These are phyloP conservation scores for Eulacestoma nigropectus DNA, from an alignment of 2,113 vertebrate genomes.

Conservation along the genomic window DNA sequence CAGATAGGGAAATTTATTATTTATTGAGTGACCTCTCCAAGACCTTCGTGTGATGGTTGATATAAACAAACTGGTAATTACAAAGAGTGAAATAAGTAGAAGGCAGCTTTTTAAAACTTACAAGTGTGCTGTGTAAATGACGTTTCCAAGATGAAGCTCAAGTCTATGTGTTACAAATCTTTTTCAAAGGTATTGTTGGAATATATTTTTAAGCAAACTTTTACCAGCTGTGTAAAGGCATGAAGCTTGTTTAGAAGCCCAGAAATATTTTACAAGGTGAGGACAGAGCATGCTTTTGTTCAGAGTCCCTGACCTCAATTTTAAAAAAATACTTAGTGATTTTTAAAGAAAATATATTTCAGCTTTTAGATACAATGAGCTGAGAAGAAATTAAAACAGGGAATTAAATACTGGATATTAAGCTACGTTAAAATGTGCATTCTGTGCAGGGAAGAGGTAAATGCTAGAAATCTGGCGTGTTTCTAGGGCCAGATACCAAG, in stretches of 20 bases:
- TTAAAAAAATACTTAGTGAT: background rate
- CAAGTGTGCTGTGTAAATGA: background rate
- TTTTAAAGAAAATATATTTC: background rate
- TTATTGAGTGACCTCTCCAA: conserved; percentile 15
- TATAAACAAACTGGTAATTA: conserved; percentile 32
- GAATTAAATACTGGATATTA: background rate
- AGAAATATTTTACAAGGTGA: conserved; percentile 11
- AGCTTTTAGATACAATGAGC: background rate
- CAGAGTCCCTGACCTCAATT: background rate
- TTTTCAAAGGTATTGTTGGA: conserved; percentile 4
- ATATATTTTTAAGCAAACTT: background rate
- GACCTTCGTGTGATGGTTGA: background rate
- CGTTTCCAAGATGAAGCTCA: background rate
- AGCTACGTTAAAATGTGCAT: background rate
- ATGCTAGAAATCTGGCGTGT: background rate
- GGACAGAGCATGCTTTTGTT: background rate
- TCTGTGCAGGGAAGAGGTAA: background rate
- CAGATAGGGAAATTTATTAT: background rate
- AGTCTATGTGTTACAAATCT: background rate
- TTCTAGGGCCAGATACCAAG: background rate
- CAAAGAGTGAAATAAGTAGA: conserved; percentile 4
- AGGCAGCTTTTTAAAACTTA: background rate
- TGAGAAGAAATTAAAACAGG: background rate
- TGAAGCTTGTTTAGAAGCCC: background rate
- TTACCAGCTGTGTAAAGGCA: conserved; percentile 34